Conservation (phyloP, 2,888 invertebrate species). For the Heliothis peltigera region DNA sequence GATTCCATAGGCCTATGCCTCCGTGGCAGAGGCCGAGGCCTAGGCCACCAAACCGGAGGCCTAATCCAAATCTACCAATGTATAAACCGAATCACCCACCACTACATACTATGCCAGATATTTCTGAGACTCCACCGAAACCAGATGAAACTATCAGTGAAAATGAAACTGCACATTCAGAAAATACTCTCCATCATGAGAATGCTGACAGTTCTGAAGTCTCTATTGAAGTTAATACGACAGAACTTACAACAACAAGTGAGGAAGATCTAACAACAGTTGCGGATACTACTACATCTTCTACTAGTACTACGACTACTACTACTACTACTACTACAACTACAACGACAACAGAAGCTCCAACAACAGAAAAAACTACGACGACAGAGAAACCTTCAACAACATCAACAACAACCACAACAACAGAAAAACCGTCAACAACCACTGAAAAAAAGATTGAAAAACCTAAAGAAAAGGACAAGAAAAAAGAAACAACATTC, state of each 20-base stretch:
- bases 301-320: constrained; percentile 65
- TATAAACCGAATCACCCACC: constrained; percentile 91
- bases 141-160: constrained; percentile 76
- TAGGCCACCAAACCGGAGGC: constrained; percentile 87
- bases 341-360: constrained; percentile 60
- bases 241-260: constrained; percentile 62
- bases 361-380: constrained; percentile 67
- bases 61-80: constrained; percentile 89
- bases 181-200: constrained; percentile 79
- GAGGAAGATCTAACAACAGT: constrained; percentile 70
- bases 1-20: constrained; percentile 90
- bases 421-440: constrained; percentile 57
- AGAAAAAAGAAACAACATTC: constrained; percentile 76
- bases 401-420: constrained; percentile 58
- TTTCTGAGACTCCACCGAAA: constrained; percentile 71
- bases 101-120: constrained; percentile 78
- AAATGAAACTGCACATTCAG: constrained; percentile 80
- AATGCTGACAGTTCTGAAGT: constrained; percentile 66
- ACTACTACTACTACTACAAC: constrained; percentile 67
- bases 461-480: constrained; percentile 76
- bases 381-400: constrained; percentile 63
- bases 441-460: constrained; percentile 64
- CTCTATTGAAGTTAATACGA: constrained; percentile 68
- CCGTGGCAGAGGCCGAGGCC: constrained; percentile 92
- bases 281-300: constrained; percentile 68